These are phyloP conservation scores for Cataglyphis cursor DNA, from an alignment of 2,888 invertebrate genomes.

Conservation along the genomic window DNA sequence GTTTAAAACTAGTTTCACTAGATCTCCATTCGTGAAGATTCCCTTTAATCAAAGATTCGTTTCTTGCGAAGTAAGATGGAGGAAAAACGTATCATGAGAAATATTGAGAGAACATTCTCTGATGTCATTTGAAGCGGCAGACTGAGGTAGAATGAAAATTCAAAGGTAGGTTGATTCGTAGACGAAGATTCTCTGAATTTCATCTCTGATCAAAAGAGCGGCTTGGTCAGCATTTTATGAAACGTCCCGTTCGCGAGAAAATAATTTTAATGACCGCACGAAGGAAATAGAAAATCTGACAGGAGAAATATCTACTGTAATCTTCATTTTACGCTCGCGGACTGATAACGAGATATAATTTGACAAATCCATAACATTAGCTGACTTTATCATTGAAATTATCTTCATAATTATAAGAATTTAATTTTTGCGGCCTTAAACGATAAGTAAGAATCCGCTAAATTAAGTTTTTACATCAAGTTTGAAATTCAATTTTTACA, in stretches of 20 bases:
- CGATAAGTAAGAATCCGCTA: background rate
- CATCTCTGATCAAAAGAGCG: slow-evolving; percentile 48
- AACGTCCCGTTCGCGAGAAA: slow-evolving; percentile 22
- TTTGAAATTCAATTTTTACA: slow-evolving; percentile 1
- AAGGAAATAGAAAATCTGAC: slow-evolving; percentile 51
- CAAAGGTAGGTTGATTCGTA: slow-evolving; percentile 44
- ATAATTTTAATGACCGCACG: slow-evolving; percentile 57
- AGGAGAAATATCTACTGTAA: slow-evolving; percentile 16
- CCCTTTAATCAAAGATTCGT: slow-evolving; percentile 47
- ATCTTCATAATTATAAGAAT: background rate
- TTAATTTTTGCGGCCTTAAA: background rate
- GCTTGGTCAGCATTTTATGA: slow-evolving; percentile 46
- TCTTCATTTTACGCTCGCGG: background rate
- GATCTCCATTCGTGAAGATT: background rate
- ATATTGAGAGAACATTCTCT: slow-evolving; percentile 35
- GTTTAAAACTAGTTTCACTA: background rate
- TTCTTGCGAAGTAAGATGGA: slow-evolving; percentile 26
- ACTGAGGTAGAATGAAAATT: slow-evolving; percentile 22
- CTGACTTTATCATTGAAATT: background rate
- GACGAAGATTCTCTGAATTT: slow-evolving; percentile 44
- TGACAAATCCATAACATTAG: background rate
- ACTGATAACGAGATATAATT: slow-evolving; percentile 10
- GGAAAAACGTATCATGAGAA: slow-evolving; percentile 17
- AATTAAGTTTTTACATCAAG: slow-evolving; percentile 11
- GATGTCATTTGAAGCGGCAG: slow-evolving; percentile 33